Evolutionary conservation across 2,113 vertebrate species (phyloP).

Genomic region (Anguilla rostrata): DNA sequence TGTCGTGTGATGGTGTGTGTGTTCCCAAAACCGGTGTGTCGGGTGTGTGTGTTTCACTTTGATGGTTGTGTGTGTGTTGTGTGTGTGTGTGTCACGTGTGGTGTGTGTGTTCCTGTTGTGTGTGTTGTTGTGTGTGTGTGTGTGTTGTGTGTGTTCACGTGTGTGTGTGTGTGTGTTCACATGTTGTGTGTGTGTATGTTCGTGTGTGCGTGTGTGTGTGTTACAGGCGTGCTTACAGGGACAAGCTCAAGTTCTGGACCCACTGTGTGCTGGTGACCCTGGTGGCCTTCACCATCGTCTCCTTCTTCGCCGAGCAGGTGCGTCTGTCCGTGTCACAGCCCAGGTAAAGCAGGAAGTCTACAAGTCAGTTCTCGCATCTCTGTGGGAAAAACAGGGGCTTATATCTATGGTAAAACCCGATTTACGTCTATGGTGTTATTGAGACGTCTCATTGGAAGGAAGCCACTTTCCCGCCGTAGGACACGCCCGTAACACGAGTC

Average conservation of each 20-base stretch:
- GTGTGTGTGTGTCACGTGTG: constrained; percentile 19
- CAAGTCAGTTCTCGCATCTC: neutral
- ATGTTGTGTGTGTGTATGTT: neutral
- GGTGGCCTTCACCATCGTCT: constrained; percentile 91
- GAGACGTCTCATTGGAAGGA: neutral
- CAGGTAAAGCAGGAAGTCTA: neutral
- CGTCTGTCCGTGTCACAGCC: neutral
- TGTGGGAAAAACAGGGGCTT: neutral
- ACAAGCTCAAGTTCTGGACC: constrained; percentile 98
- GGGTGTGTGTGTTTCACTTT: too few species aligned
- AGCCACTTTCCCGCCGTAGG: neutral
- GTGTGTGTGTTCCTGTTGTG: too few species aligned
- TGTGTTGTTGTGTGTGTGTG: too few species aligned
- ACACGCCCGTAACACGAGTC: neutral
- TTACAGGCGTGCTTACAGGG: constrained; percentile 87
- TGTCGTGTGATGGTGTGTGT: too few species aligned
- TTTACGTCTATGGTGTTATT: neutral
- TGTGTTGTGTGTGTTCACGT: constrained; percentile 16
- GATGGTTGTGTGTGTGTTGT: neutral
- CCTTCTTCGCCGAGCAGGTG: constrained; percentile 98
- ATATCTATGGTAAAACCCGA: neutral
- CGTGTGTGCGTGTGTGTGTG: constrained; percentile 26
- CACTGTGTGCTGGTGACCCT: constrained; percentile 90
- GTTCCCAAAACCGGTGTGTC: too few species aligned
- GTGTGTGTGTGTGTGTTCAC: neutral